These are phyloP conservation scores for Rhynchophorus ferrugineus DNA, from an alignment of 1,140 invertebrate genomes.

Conservation along the genomic window DNA sequence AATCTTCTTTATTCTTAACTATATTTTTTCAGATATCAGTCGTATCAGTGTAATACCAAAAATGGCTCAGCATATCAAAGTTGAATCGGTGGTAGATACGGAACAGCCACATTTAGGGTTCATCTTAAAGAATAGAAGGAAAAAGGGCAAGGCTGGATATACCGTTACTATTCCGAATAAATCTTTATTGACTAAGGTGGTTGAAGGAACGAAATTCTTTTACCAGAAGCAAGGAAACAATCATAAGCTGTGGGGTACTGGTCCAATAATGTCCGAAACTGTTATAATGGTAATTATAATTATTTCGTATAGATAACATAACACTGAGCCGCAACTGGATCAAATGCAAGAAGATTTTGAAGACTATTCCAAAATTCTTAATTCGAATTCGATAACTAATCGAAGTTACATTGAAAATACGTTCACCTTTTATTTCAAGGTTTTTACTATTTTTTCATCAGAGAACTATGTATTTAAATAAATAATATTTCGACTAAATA, in stretches of 20 bases:
- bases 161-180: conserved; percentile 35
- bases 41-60: conserved; percentile 45
- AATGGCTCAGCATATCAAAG: conserved; percentile 31
- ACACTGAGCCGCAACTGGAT: neutral
- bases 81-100: conserved; percentile 28
- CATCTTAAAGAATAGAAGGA: conserved; percentile 41
- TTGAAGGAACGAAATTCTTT: conserved; percentile 49
- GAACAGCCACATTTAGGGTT: conserved; percentile 32
- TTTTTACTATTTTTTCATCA: too few species aligned
- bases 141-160: conserved; percentile 31
- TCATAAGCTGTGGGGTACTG: conserved; percentile 48
- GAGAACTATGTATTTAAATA: too few species aligned
- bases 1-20: neutral
- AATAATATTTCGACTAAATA: too few species aligned
- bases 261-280: conserved; percentile 50
- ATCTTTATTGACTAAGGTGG: conserved; percentile 36
- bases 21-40: conserved; percentile 42
- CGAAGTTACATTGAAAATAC: too few species aligned
- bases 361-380: too few species aligned
- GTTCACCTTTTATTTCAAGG: too few species aligned
- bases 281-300: conserved; percentile 49
- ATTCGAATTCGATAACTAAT: too few species aligned
- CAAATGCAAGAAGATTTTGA: too few species aligned
- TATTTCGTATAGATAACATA: neutral
- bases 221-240: conserved; percentile 43